Base-by-base conservation (phyloP, 1,140 invertebrate genomes). In the Caerostris darwini region DNA sequence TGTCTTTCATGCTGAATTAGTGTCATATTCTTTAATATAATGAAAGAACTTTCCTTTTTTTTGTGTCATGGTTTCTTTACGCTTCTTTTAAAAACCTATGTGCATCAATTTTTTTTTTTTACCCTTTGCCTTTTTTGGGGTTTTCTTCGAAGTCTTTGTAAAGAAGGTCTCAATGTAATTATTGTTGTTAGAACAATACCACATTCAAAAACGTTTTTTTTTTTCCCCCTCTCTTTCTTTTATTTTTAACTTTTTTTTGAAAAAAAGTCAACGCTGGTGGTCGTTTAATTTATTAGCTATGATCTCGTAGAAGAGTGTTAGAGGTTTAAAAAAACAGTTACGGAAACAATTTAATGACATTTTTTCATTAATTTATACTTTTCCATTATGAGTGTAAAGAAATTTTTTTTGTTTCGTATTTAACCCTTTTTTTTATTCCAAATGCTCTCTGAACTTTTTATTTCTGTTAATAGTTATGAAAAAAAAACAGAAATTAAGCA, bases 331-430 rank as follows among this genome's bases (percentile, higher is more conserved):
- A 85, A 85, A 83, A 10, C 54, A 85, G 82, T 57, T 85, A 34
- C 82, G 82, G 82, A 85, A 85, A 85, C 82, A 85, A 85, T 85
- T 85, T 85, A 85, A 34, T 85, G 54, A 85, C 6, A 88, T 64
- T 88, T 64, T 88, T 88, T 64, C 57, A 88, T 88, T 88, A 64
- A 64, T 64, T 50, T 88, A 67, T 64, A 57, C 86, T 64, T 64
- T 64, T 56, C 67, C 14, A 8, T 90, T 71, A 88, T 88, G 61
- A 64, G 5, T 64, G 10, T 17, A 64, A 17, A 64, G 12, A 17
- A 17, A 14, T 64, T 64, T 61, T 17, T 64, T 64, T 17, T 17
- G 12, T 64, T 64, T 64, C 61, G 12, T 64, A 64, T 64, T 64
- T 17, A 17, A 17, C 14, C 50, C 50, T 77, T 50, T 71, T 50